Evolutionary conservation across 2,113 vertebrate species (phyloP).

Genomic region (Gallinago undulata): DNA sequence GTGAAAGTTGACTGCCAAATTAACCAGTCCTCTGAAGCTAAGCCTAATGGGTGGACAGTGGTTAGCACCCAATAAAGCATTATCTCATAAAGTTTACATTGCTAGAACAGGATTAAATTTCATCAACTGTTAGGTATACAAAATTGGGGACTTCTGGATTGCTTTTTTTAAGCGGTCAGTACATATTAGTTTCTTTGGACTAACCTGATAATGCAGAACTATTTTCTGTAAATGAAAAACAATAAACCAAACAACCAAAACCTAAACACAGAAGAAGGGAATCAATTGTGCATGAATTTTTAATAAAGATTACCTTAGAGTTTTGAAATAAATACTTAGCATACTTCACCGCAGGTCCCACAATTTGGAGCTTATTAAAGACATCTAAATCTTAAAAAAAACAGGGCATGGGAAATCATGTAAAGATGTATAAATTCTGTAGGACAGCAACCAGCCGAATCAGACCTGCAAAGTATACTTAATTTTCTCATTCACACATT

Average conservation of each 20-base stretch:
- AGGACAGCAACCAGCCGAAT: background rate
- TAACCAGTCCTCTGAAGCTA: background rate
- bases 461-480: background rate
- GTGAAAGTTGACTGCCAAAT: background rate
- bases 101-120: background rate
- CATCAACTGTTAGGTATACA: background rate
- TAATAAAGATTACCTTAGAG: background rate
- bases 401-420: background rate
- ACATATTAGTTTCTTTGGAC: background rate
- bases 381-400: background rate
- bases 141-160: background rate
- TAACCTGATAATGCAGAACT: background rate
- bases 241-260: background rate
- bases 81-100: rapidly evolving
- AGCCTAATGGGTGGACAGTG: background rate
- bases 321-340: background rate
- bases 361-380: background rate
- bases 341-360: background rate
- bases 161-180: background rate
- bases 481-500: background rate
- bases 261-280: background rate
- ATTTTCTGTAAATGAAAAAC: background rate
- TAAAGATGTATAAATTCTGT: background rate
- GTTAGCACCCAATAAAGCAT: background rate
- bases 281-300: background rate